Evolutionary conservation across 1,140 invertebrate genomes (phyloP).

Genomic region (Megalonaias nervosa): DNA sequence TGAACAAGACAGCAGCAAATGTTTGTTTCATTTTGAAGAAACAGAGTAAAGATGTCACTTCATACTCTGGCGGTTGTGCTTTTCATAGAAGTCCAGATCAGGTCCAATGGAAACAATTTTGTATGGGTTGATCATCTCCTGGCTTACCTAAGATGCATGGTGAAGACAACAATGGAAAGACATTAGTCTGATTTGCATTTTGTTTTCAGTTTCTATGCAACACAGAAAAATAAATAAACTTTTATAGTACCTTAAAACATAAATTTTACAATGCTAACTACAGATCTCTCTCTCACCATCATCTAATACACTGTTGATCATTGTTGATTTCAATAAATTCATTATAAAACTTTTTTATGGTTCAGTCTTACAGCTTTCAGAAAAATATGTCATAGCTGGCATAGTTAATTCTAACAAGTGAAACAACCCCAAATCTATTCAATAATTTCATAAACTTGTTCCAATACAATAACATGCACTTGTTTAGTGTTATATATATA

Average conservation of each 20-base stretch:
- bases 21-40: no score
- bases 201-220: background rate
- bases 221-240: background rate
- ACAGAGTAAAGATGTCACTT: no score
- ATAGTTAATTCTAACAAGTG: background rate
- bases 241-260: background rate
- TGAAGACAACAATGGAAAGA: background rate
- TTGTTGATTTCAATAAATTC: background rate
- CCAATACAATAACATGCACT: background rate
- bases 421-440: background rate
- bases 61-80: slow-evolving; percentile 42
- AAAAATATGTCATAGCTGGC: background rate
- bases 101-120: slow-evolving; percentile 64
- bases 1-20: no score
- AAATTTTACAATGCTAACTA: background rate
- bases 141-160: slow-evolving; percentile 46
- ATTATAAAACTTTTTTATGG: no score
- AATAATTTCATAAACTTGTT: background rate
- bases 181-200: background rate
- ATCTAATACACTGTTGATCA: background rate
- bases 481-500: background rate
- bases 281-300: background rate
- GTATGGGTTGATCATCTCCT: slow-evolving; percentile 57
- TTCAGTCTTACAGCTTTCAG: no score
- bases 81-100: slow-evolving; percentile 56